Percentiles rank a stretch among this genome's conserved stretches.
phyloP scores from a whole-genome alignment of 64 coral and sea anemone species.

The Acropora tenuis region DNA sequence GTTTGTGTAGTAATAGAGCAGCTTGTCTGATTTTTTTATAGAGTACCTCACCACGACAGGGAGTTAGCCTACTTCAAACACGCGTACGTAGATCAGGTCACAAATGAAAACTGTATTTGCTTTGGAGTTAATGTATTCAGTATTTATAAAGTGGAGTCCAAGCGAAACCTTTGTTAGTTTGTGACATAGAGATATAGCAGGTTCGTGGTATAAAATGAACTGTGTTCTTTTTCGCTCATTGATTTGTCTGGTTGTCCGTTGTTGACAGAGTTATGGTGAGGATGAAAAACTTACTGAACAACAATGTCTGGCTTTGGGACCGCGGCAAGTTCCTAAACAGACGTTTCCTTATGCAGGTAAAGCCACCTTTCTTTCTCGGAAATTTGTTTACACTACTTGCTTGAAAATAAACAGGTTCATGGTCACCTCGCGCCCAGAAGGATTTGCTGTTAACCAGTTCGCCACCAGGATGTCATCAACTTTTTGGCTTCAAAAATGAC shows the following conservation, averaged over 20 bases:
- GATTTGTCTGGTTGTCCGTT: not conserved
- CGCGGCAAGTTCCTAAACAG: conserved; percentile 99
- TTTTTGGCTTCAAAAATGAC: too few relatives aligned
- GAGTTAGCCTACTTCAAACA: not conserved
- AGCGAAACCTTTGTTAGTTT: too few relatives aligned
- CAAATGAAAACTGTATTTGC: not conserved
- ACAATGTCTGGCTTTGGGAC: conserved; percentile 97
- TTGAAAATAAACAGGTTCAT: too few relatives aligned
- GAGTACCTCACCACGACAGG: not conserved
- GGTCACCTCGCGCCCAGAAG: too few relatives aligned
- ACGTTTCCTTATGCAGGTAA: conserved; percentile 94
- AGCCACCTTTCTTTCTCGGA: too few relatives aligned
- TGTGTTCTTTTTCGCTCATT: not conserved
- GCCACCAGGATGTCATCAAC: too few relatives aligned
- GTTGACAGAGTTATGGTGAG: conserved; percentile 85
- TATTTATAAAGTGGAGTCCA: too few relatives aligned
- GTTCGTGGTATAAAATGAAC: too few relatives aligned
- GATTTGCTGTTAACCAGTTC: too few relatives aligned
- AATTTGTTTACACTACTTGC: too few relatives aligned
- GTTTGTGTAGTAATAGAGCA: too few relatives aligned
- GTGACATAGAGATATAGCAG: too few relatives aligned
- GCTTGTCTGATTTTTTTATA: not conserved
- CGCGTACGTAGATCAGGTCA: not conserved
- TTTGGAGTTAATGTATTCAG: not conserved
- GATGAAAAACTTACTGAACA: conserved; percentile 95